These are phyloP conservation scores for Tenthredo distinguenda DNA, from an alignment of 2,888 invertebrate species.

Conservation along the genomic window DNA sequence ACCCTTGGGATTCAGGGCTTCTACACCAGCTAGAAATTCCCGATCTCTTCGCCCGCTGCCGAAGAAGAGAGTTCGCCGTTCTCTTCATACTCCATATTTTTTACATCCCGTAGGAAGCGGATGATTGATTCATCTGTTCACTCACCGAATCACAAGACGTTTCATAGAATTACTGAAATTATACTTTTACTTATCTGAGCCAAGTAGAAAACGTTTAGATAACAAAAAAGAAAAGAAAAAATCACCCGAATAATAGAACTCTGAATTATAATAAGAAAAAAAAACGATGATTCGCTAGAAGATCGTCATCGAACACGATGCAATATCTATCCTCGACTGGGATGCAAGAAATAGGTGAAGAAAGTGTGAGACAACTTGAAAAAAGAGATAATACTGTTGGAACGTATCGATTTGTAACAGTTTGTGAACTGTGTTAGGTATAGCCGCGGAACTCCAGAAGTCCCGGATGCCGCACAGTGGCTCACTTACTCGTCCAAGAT, in stretches of 20 bases:
- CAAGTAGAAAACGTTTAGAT: background rate
- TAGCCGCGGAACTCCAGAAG: background rate
- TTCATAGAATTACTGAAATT: background rate
- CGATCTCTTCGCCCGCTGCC: constrained; percentile 14
- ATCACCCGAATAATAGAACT: background rate
- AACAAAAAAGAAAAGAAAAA: background rate
- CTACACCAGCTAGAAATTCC: constrained; percentile 39
- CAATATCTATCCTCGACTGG: background rate
- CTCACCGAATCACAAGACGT: background rate
- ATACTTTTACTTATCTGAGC: background rate
- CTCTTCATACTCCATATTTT: background rate
- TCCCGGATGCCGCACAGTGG: background rate
- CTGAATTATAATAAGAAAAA: background rate
- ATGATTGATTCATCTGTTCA: background rate
- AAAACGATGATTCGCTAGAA: constrained; percentile 8
- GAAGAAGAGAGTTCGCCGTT: background rate
- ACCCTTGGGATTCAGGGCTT: constrained; percentile 58
- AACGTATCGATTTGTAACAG: constrained; percentile 46
- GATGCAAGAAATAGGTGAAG: constrained; percentile 23
- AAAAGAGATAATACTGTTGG: constrained; percentile 12
- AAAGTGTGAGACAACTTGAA: constrained; percentile 15
- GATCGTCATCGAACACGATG: background rate
- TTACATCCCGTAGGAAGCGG: background rate
- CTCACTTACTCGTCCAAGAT: background rate
- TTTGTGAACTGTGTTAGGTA: constrained; percentile 17